Conservation (phyloP, 2,113 vertebrate genomes). For the Ophthalmolycus amberensis region DNA sequence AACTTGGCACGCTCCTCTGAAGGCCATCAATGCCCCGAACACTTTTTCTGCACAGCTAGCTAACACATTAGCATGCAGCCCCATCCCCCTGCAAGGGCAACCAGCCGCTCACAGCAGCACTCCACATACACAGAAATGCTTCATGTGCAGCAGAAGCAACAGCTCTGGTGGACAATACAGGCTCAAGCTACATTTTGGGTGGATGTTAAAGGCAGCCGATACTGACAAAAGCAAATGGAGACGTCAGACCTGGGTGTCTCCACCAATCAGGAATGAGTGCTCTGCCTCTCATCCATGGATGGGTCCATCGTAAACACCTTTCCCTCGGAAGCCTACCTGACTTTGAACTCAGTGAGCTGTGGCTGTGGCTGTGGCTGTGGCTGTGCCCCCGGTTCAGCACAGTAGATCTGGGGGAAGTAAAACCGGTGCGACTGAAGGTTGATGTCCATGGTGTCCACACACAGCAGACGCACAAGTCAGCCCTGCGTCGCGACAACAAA, state of each 20-base stretch:
- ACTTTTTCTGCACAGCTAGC: conserved; percentile 73
- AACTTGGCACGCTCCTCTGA: conserved; percentile 70
- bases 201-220: conserved; percentile 4
- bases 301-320: conserved; percentile 2
- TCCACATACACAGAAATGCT: conserved; percentile 48
- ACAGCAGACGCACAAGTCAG: conserved; percentile 43
- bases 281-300: neutral
- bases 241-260: conserved; percentile 3
- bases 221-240: conserved; percentile 27
- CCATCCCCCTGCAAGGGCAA: conserved; percentile 76
- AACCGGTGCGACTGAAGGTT: conserved; percentile 83
- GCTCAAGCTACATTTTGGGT: conserved; percentile 2
- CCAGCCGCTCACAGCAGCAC: conserved; percentile 59
- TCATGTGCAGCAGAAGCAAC: conserved; percentile 58
- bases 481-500: neutral
- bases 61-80: conserved; percentile 75
- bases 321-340: conserved; percentile 76
- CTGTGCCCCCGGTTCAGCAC: conserved; percentile 76
- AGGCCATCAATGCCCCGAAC: conserved; percentile 65
- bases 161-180: conserved; percentile 17
- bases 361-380: conserved; percentile 65
- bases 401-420: conserved; percentile 84
- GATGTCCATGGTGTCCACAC: conserved; percentile 77
- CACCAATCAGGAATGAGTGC: neutral
- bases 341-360: conserved; percentile 81